Evolutionary conservation across 2,113 vertebrate genomes (phyloP), one percentile per base, ranked within the genome.

Genomic region (Poicephalus meyeri): DNA sequence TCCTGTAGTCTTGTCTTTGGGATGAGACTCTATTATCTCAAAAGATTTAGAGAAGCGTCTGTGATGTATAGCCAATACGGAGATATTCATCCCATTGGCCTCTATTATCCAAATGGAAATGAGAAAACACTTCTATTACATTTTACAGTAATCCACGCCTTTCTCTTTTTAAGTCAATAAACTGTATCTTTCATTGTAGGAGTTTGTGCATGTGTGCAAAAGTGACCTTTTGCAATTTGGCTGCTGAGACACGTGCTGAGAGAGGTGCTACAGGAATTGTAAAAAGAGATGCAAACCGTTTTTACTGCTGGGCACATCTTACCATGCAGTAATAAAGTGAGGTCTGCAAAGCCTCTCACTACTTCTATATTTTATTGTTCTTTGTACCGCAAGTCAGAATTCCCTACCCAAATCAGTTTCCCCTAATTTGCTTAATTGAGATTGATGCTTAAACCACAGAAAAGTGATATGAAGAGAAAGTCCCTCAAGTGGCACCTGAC

Each of bases 151-250:
- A 95, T 91, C 55, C 70, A 66, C 70, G 55, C 68, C 85, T 69
- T 79, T 90, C 77, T 73, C 79, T 71, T 93, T 86, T 95, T n/a
- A 92, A 93, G 70, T 46, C 91, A 93, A 66, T 90, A 94, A 90
- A 72, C 64, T 72, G 3, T 55, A 39, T 53, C 66, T 73, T 82
- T 79, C 50, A 39, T 55, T 31, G 50, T 9, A 70, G 49, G 35
- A 39, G 35, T 25, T 86, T 65, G 17, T 85, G 49, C 42, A 16
- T 9, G 13, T 55, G 53, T 73, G 70, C 86, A 92, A 80, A 96
- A 96, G 66, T 16, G 78, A 84, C 83, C 70, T 93, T 92, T 60
- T 80, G 53, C 44, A 53, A 41, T 76, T 58, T 47, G 73, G 63
- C 78, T 86, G 71, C 52, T 26, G 37, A 44, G 41, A 63, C 31